Percentiles rank a stretch among this genome's conserved stretches.
These are phyloP conservation scores for Fistularia commersonii DNA, from an alignment of 2,797 vertebrate genomes.

Conservation along the genomic window DNA sequence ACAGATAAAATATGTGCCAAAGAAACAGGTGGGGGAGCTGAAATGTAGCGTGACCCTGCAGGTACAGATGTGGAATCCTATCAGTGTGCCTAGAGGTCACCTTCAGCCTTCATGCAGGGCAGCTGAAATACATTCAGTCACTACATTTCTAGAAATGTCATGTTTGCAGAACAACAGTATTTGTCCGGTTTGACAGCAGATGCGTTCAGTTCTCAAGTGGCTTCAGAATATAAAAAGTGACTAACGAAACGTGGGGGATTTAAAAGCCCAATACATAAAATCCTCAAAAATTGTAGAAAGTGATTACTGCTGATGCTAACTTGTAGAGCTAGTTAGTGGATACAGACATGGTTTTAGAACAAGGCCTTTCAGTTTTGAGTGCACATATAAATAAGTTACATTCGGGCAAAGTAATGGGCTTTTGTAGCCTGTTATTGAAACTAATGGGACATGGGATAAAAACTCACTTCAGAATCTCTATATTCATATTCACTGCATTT, in stretches of 20 bases:
- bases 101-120: background rate
- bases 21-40: too few species aligned
- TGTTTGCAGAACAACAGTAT: conserved; percentile 15
- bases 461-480: conserved; percentile 9
- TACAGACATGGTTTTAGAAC: background rate
- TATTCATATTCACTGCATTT: conserved; percentile 27
- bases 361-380: conserved; percentile 8
- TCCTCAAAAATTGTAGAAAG: too few species aligned
- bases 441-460: background rate
- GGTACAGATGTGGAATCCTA: too few species aligned
- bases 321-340: conserved; percentile 33
- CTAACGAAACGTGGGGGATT: too few species aligned
- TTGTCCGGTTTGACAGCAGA: background rate
- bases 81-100: too few species aligned
- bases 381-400: conserved; percentile 56
- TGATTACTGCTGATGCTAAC: background rate
- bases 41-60: too few species aligned
- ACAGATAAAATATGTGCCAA: too few species aligned
- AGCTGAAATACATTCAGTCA: background rate
- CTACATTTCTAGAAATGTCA: conserved; percentile 12
- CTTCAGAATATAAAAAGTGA: too few species aligned
- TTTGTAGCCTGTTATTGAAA: conserved; percentile 8
- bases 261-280: too few species aligned
- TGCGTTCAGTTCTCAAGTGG: too few species aligned
- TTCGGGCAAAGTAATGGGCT: conserved; percentile 24